These are phyloP conservation scores for Picus viridis DNA, from an alignment of 2,797 vertebrate genomes.

Conservation along the genomic window DNA sequence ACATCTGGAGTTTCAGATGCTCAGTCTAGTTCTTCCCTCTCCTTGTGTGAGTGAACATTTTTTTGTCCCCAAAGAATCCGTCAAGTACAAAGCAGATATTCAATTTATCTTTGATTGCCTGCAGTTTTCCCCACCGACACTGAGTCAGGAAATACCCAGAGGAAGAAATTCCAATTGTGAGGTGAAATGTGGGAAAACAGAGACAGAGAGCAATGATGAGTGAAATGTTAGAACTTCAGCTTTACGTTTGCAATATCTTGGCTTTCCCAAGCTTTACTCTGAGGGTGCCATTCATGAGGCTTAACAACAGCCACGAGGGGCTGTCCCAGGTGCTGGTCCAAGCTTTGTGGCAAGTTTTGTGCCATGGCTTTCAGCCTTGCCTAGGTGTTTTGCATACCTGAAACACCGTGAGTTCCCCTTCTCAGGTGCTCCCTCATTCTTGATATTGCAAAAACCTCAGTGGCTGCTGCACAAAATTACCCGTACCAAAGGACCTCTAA, in stretches of 20 bases:
- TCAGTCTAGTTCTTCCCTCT: neutral
- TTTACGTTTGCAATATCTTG: neutral
- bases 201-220: neutral
- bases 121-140: neutral
- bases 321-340: neutral
- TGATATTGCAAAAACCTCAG: neutral
- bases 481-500: neutral
- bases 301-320: fast-evolving
- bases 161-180: neutral
- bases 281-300: fast-evolving
- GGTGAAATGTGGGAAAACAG: neutral
- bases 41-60: neutral
- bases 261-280: neutral
- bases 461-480: neutral
- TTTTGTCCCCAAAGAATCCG: constrained; percentile 2
- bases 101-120: neutral
- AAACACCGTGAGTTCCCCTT: neutral
- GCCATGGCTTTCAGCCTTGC: neutral
- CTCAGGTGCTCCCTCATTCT: neutral
- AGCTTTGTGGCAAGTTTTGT: neutral
- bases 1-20: neutral
- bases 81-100: neutral
- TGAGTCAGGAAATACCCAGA: neutral
- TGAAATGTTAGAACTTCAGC: neutral
- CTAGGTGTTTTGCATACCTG: neutral